A percentile compares a stretch with the other conserved stretches of the same genome.
These are phyloP conservation scores for Odocoileus hemionus DNA, from an alignment of 2,113 vertebrate species.

Conservation along the genomic window DNA sequence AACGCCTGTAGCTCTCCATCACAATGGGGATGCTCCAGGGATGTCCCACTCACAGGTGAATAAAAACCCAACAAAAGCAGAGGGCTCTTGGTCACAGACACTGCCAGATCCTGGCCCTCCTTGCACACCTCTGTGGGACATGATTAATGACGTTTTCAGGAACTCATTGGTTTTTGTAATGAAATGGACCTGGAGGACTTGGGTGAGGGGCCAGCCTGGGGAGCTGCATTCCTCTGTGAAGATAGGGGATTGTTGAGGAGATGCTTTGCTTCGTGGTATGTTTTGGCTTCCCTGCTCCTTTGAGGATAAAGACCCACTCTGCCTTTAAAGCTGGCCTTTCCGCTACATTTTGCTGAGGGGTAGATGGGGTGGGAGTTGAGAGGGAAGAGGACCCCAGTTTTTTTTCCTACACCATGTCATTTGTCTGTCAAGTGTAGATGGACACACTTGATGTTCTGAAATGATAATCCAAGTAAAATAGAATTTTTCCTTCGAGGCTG, in stretches of 20 bases:
- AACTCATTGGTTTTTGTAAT: not conserved
- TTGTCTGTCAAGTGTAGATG: not conserved
- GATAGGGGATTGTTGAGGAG: not conserved
- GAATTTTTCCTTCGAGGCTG: not conserved
- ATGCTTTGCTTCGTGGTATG: not conserved
- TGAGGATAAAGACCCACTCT: not conserved
- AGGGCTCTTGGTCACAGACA: rapidly evolving
- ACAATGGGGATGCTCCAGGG: not conserved
- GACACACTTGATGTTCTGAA: not conserved
- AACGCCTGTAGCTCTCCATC: not conserved
- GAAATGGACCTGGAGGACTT: not conserved
- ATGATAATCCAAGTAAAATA: conserved; percentile 10
- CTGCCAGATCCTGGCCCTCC: not conserved
- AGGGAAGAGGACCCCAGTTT: not conserved
- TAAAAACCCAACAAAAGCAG: not conserved
- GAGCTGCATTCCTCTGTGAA: not conserved
- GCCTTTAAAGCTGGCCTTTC: not conserved
- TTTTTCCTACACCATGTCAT: not conserved
- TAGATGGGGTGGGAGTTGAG: not conserved
- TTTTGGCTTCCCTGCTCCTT: not conserved
- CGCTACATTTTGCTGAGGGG: not conserved
- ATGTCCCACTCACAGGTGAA: not conserved
- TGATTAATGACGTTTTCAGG: not conserved
- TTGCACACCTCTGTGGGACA: not conserved
- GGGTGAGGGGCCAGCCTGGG: not conserved